Evolutionary conservation across 2,797 vertebrate species (phyloP).

Genomic region (Rhincodon typus): DNA sequence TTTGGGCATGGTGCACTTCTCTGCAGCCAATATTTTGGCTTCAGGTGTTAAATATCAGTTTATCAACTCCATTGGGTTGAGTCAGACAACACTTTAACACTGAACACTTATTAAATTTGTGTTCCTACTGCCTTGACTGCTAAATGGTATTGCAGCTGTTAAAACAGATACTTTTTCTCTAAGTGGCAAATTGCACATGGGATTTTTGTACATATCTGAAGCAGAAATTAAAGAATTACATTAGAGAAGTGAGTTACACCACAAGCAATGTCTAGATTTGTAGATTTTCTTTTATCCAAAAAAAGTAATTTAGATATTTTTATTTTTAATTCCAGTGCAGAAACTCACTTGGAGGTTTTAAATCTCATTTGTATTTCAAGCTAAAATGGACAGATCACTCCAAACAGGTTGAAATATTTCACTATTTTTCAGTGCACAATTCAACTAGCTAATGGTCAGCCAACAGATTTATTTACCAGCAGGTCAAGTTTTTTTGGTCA

Average conservation of each 20-base stretch:
- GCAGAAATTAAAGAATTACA: neutral
- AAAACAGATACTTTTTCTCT: neutral
- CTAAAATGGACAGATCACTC: neutral
- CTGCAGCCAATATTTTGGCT: neutral
- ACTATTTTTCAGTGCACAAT: neutral
- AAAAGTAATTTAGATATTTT: neutral
- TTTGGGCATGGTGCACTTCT: neutral
- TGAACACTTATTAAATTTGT: neutral
- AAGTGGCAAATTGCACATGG: too few species aligned
- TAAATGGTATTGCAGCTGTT: neutral
- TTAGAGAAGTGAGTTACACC: slow-evolving; percentile 2
- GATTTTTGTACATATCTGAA: neutral
- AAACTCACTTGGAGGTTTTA: neutral
- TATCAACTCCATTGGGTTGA: neutral
- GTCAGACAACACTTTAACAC: neutral
- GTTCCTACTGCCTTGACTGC: neutral
- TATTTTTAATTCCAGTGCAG: neutral
- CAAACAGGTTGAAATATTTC: neutral
- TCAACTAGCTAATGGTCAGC: neutral
- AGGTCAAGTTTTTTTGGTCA: neutral
- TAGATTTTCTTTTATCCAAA: neutral
- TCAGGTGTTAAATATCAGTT: neutral
- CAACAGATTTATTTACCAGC: neutral
- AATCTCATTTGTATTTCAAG: neutral
- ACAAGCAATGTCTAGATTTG: slow-evolving; percentile 10